Evolutionary conservation across 2,888 invertebrate species (phyloP), one percentile per base, ranked within the genome.

Genomic region (Iphiclides podalirius): DNA sequence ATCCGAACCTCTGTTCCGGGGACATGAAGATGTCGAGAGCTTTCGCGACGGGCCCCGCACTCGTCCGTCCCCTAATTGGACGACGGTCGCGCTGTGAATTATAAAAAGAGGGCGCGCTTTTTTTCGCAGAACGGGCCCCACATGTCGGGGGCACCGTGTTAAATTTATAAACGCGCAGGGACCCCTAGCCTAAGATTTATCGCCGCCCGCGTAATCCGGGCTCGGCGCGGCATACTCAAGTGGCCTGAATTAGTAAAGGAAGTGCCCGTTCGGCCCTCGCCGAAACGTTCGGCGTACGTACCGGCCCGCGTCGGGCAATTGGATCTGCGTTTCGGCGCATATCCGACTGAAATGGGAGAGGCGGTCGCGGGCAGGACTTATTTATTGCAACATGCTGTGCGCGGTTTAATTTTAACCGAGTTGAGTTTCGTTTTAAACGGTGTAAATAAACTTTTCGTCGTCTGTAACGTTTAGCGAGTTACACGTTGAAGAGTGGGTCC

Each of bases 181-280:
- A 64, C 60, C 60, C 58, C 56, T 57, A 58, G 62, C 58, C 46
- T 67, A 41, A 70, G 72, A 81, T 81, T 79, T 80, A 80, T 75
- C 46, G 67, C 61, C 52, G 47, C 46, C 59, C 58, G 66, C 64
- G 74, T 75, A 74, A 79, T 74, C 66, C 69, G 53, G 38, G 54
- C 53, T 57, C 58, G 61, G 59, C 49, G 61, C 60, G 58, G 75
- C 70, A 77, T 77, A 68, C 66, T 52, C 64, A 69, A 75, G 67
- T 64, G 65, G 70, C 56, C 54, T 64, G 73, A 72, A 73, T 78
- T 71, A 66, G 71, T 73, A 74, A 72, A 59, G 66, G 70, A 70
- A 74, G 60, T 68, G 47, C 45, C 45, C 52, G 59, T 60, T 61
- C 56, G 53, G 52, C 52, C 58, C 60, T 48, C 53, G 45, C 55